A percentile compares a stretch with the other conserved stretches of the same genome.
Conservation (phyloP, 2,888 invertebrate species). For the Dasypolia templi region DNA sequence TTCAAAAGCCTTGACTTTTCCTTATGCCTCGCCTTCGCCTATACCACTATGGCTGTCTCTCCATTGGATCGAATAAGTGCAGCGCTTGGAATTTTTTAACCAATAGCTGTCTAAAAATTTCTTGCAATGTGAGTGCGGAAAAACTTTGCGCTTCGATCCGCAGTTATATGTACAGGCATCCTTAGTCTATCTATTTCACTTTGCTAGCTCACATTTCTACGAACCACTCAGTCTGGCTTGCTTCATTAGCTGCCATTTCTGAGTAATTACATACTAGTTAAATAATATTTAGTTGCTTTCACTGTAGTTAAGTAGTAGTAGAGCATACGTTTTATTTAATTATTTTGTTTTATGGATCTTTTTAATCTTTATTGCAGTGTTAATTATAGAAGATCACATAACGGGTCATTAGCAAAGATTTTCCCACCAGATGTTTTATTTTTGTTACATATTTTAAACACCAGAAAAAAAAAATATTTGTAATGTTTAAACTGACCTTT, state of each 20-base stretch:
- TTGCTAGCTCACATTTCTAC: constrained; percentile 3
- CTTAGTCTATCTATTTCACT: neutral
- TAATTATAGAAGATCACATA: neutral
- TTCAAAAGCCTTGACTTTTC: constrained; percentile 19
- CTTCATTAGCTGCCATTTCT: constrained; percentile 17
- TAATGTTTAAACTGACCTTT: neutral
- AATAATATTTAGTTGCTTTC: constrained; percentile 30
- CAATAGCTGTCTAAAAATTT: no score
- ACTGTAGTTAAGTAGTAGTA: constrained; percentile 7
- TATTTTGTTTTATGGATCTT: neutral
- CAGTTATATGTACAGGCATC: neutral
- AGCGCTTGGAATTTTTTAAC: no score
- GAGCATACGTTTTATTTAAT: no score
- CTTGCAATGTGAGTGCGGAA: neutral
- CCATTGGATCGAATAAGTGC: neutral
- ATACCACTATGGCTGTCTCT: neutral
- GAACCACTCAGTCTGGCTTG: neutral
- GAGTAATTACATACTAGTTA: constrained; percentile 20
- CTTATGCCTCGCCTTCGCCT: neutral
- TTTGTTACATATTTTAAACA: neutral
- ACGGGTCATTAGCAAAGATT: neutral
- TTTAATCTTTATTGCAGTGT: neutral
- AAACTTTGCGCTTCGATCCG: neutral
- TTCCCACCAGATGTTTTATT: neutral
- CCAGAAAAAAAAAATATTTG: neutral